Evolutionary conservation across 1,140 invertebrate genomes (phyloP), one percentile per base, ranked within the genome.

Genomic region (Calliphora vicina): DNA sequence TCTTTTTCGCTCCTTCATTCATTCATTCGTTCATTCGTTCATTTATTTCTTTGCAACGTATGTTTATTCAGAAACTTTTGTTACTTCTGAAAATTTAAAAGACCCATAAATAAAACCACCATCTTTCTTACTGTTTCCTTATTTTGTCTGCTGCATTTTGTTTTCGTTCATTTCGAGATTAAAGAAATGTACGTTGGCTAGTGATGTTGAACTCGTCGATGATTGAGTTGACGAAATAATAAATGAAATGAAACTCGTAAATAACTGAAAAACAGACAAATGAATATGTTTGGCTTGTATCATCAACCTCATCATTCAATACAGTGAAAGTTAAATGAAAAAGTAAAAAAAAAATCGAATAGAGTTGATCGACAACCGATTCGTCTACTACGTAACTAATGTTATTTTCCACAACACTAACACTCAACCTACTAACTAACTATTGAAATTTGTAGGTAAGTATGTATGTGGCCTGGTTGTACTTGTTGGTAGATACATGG

Each of bases 31-130:
- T 23, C 23, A 10, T 67, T 20, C 9, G 61, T 10, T 67, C n/a
- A 23, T 23, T 20, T n/a, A 67, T 67, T 67, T 67, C 61, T 23
- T 67, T 67, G 6, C n/a, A 67, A 67, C 61, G 61, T 67, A 67
- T 67, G 61, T 67, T 67, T 23, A 67, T 23, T 67, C 61, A 20
- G 61, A 67, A 57, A 67, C 61, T 67, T 67, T 67, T 67, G 61
- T 67, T 67, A 20, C 20, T 67, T 67, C n/a, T 25, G 61, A 67
- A n/a, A 67, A 67, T 67, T 20, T 23, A 67, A 67, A 67, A 23
- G 23, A 20, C 61, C 20, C 61, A 67, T 67, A 67, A 67, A 67
- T 67, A 67, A 67, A 67, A 67, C n/a, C 61, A n/a, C 61, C 61
- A 67, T 67, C 6, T 67, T 23, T 67, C n/a, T 23, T 50, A 15